Conservation (phyloP, 2,888 invertebrate species). For the Ormyrus rosae region DNA sequence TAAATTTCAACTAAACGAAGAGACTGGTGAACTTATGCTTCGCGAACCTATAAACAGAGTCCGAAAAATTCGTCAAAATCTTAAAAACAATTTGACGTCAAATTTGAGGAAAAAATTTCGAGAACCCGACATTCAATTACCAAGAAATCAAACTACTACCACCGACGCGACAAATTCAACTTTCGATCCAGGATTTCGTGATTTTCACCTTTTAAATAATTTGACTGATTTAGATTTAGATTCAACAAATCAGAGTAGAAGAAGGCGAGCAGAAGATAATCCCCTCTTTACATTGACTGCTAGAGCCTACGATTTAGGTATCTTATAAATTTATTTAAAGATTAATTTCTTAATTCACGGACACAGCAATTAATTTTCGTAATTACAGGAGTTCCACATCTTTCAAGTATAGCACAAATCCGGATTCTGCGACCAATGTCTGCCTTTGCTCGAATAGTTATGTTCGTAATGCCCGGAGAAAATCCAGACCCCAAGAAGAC, state of each 20-base stretch:
- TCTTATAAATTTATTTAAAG: background rate
- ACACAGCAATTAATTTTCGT: background rate
- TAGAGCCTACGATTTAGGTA: slow-evolving; percentile 88
- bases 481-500: slow-evolving; percentile 85
- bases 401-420: slow-evolving; percentile 84
- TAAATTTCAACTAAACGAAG: slow-evolving; percentile 85
- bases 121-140: background rate
- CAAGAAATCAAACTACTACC: slow-evolving; percentile 45
- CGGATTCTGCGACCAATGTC: slow-evolving; percentile 78
- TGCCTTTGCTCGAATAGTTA: slow-evolving; percentile 85
- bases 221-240: slow-evolving; percentile 65
- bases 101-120: slow-evolving; percentile 39
- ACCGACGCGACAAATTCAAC: slow-evolving; percentile 4
- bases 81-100: background rate
- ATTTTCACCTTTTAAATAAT: slow-evolving; percentile 42
- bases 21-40: slow-evolving; percentile 85
- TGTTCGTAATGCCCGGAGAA: slow-evolving; percentile 88
- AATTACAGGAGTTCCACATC: slow-evolving; percentile 82
- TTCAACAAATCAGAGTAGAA: slow-evolving; percentile 65
- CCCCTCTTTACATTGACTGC: slow-evolving; percentile 83
- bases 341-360: background rate
- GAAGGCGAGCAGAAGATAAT: slow-evolving; percentile 77
- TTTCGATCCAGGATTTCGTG: slow-evolving; percentile 4
- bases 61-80: slow-evolving; percentile 34
- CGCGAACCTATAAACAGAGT: slow-evolving; percentile 31